Evolutionary conservation across 1,140 invertebrate species (phyloP).

Genomic region (Leptinotarsa undecemlineata): DNA sequence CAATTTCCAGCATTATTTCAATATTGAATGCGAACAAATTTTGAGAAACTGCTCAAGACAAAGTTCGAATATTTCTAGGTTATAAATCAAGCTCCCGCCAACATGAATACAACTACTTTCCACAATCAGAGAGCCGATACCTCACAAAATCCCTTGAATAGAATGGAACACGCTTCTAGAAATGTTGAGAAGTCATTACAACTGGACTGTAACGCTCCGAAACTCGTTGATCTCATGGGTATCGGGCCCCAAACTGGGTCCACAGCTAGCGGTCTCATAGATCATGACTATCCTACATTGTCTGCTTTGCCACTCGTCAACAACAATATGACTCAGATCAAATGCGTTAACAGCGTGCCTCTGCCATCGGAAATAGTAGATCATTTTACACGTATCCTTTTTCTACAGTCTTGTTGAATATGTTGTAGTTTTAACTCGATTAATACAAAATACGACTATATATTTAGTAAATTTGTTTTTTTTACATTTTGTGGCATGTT

Average conservation of each 20-base stretch:
- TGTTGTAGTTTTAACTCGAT: neutral
- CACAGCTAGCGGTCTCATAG: constrained; percentile 84
- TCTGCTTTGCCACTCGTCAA: constrained; percentile 68
- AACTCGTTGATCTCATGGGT: constrained; percentile 60
- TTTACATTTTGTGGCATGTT: neutral
- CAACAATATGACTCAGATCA: constrained; percentile 76
- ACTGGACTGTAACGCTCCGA: constrained; percentile 72
- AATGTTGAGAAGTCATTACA: constrained; percentile 73
- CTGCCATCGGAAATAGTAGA: constrained; percentile 91
- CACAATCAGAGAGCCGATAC: constrained; percentile 46
- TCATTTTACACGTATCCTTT: constrained; percentile 90
- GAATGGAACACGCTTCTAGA: constrained; percentile 70
- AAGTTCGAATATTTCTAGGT: constrained; percentile 2
- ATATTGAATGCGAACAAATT: too few relatives aligned
- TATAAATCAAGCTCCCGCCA: constrained; percentile 2
- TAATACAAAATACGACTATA: neutral
- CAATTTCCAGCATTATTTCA: too few relatives aligned
- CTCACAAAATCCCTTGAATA: constrained; percentile 64
- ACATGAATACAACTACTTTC: constrained; percentile 35
- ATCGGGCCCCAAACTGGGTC: constrained; percentile 64
- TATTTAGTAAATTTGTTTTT: neutral
- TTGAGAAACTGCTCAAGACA: neutral
- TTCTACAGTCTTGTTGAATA: constrained; percentile 19
- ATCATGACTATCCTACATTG: constrained; percentile 86
- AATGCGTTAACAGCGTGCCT: constrained; percentile 80